Evolutionary conservation across 1,140 invertebrate species (phyloP), one percentile per base, ranked within the genome.

Genomic region (Temnothorax curvispinosus): DNA sequence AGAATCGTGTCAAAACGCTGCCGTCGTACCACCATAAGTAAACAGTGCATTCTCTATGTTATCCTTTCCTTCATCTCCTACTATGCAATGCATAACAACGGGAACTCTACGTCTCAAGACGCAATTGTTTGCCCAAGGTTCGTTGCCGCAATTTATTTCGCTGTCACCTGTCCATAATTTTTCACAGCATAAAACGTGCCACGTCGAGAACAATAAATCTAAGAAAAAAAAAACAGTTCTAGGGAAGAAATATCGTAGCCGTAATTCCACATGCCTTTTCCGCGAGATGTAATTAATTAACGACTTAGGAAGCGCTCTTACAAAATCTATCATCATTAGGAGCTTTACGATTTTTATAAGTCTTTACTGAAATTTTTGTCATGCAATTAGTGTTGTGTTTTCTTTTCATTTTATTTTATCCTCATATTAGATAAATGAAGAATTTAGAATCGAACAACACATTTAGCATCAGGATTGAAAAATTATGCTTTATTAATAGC

Each of bases 21-120:
- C 44, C 50, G 60, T 58, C 21, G 58, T 67, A 54, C 80, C 52
- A 38, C 41, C 38, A 18, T 77, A 85, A 84, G 75, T 67, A 88
- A 88, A 88, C 87, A 88, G 50, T 72, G 75, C 35, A 75, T 80
- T 77, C 77, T 81, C 78, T 80, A 62, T 58, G 62, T 89, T 76
- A 76, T 89, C 67, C 72, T 77, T 88, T 71, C 86, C 80, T 60
- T 75, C 80, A 74, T 74, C 80, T 84, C 32, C 54, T 47, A 47
- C 80, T 62, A 47, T 84, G 69, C 69, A 84, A 84, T 84, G 80
- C 80, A 84, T 84, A 75, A 74, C 80, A 84, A 74, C 80, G 69
- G 27, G 60, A 54, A 65, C 58, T 64, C 81, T 56, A 56, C 78
- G 60, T 65, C 82, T 74, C 81, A 88, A 76, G 74, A 67, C 56